A percentile compares a stretch with the other conserved stretches of the same genome.
phyloP scores from a whole-genome alignment of 2,113 vertebrate genomes.

The Xiphophorus hellerii region DNA sequence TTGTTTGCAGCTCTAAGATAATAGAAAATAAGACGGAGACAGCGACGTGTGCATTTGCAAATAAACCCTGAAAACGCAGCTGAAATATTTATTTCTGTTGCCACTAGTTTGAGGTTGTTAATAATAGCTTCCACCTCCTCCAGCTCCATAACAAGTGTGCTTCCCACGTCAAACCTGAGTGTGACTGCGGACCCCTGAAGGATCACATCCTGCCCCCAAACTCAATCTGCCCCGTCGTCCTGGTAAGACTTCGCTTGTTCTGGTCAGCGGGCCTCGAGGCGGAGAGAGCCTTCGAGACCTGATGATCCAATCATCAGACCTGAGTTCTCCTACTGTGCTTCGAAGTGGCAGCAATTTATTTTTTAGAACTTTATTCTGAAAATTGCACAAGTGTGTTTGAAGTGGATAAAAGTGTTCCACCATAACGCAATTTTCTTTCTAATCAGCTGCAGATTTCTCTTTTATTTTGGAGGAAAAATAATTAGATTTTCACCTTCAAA shows the following conservation, averaged over 20 bases:
- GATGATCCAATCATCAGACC: conserved; percentile 47
- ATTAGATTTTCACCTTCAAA: too few relatives aligned
- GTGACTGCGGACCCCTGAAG: conserved; percentile 92
- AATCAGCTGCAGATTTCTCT: background rate
- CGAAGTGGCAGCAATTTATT: conserved; percentile 31
- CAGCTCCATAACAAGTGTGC: conserved; percentile 97
- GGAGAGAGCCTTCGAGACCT: conserved; percentile 27
- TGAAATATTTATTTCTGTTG: background rate
- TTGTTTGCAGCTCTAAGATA: conserved; percentile 50
- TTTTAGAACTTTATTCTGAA: conserved; percentile 20
- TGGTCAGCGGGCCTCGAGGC: conserved; percentile 24
- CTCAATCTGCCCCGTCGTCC: conserved; percentile 90
- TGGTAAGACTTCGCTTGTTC: conserved; percentile 82
- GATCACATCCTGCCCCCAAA: conserved; percentile 94
- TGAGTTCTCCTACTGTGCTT: conserved; percentile 41
- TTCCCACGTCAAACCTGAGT: conserved; percentile 94
- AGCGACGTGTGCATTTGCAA: conserved; percentile 21
- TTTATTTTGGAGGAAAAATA: background rate
- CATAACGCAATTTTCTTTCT: background rate
- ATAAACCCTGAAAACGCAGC: conserved; percentile 17
- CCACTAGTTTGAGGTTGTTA: conserved; percentile 34
- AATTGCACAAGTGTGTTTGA: conserved; percentile 16
- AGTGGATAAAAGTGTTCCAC: background rate
- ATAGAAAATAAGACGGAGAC: conserved; percentile 46
- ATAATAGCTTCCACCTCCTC: conserved; percentile 50